These are phyloP conservation scores for Synanthedon myopaeformis DNA, from an alignment of 2,888 invertebrate genomes.

Conservation along the genomic window DNA sequence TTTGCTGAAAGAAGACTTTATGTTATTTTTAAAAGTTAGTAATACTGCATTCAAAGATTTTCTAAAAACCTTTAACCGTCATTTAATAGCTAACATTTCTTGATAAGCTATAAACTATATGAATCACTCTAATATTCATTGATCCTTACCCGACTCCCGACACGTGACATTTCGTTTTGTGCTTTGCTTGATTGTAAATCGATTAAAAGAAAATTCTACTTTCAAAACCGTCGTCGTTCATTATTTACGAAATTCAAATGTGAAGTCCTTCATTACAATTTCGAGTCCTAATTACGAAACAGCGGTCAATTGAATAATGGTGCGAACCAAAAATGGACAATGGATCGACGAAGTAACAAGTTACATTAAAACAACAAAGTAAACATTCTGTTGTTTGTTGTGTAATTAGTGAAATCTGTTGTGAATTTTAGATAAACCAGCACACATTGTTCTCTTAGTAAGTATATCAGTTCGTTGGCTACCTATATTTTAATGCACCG, in stretches of 20 bases:
- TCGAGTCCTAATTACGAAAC: conserved; percentile 57
- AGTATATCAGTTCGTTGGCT: too few relatives aligned
- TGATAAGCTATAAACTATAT: too few relatives aligned
- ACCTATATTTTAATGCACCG: too few relatives aligned
- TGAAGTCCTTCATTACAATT: conserved; percentile 50
- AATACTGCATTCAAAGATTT: too few relatives aligned
- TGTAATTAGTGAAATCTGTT: conserved; percentile 27
- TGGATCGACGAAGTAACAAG: conserved; percentile 34
- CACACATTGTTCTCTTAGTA: conserved; percentile 24
- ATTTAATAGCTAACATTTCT: too few relatives aligned
- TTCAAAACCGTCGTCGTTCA: conserved; percentile 34
- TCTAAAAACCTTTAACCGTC: too few relatives aligned
- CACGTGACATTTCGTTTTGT: too few relatives aligned
- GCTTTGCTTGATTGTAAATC: conserved; percentile 16
- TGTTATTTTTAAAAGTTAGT: too few relatives aligned
- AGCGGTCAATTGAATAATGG: conserved; percentile 55
- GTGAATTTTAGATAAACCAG: conserved; percentile 16
- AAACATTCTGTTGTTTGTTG: conserved; percentile 24
- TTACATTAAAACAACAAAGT: conserved; percentile 31
- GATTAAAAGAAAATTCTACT: conserved; percentile 23
- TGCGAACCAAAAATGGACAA: conserved; percentile 63
- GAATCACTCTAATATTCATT: too few relatives aligned
- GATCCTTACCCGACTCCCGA: too few relatives aligned
- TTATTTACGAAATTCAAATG: conserved; percentile 36
- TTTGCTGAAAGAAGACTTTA: too few relatives aligned